These are phyloP conservation scores for Calameuta pallipes DNA, from an alignment of 2,888 invertebrate genomes.

Conservation along the genomic window DNA sequence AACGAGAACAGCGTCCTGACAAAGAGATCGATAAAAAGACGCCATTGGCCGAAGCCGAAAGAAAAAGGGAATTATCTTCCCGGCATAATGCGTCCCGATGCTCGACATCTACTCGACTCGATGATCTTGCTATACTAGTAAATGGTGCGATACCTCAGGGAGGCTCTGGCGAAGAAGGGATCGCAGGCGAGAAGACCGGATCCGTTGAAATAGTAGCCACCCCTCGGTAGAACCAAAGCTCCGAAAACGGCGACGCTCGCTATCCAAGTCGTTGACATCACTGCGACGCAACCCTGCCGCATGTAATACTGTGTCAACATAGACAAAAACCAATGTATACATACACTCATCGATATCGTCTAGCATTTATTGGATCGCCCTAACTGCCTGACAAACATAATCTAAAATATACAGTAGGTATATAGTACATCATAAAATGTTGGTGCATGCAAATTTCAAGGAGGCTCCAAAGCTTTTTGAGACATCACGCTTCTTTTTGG, in stretches of 20 bases:
- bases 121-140: background rate
- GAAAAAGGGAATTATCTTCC: background rate
- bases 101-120: background rate
- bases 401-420: background rate
- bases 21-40: background rate
- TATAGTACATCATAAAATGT: background rate
- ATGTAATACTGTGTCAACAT: conserved; percentile 61
- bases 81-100: background rate
- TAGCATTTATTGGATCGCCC: background rate
- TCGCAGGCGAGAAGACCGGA: conserved; percentile 89
- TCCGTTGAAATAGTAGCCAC: conserved; percentile 89
- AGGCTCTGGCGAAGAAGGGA: conserved; percentile 84
- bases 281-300: conserved; percentile 85
- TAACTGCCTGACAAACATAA: background rate
- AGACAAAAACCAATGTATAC: conserved; percentile 31
- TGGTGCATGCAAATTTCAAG: background rate
- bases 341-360: background rate
- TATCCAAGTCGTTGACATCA: conserved; percentile 88
- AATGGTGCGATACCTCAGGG: conserved; percentile 68
- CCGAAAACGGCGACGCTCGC: conserved; percentile 86
- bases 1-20: background rate
- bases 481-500: background rate
- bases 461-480: background rate
- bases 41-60: background rate
- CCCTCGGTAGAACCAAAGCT: conserved; percentile 83